phyloP scores from a whole-genome alignment of 2,888 invertebrate species.

The Sinotaia quadrata region DNA sequence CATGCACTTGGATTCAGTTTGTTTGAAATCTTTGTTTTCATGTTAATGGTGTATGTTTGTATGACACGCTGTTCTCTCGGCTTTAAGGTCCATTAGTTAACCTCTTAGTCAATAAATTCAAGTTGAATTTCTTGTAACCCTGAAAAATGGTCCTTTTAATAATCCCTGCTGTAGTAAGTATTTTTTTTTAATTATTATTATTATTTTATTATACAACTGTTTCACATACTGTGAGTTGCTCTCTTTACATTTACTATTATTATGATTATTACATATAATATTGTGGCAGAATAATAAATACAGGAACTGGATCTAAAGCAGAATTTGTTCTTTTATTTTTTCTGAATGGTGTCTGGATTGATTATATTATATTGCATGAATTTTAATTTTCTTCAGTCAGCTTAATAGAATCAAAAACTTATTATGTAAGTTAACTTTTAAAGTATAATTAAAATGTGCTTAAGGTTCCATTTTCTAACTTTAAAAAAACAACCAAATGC shows the following conservation, averaged over 20 bases:
- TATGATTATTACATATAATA: slow-evolving; percentile 16
- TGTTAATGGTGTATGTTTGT: slow-evolving; percentile 3
- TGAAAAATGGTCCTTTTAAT: slow-evolving; percentile 1
- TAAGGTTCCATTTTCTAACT: too few relatives aligned
- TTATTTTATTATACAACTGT: not conserved
- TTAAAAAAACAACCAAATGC: too few relatives aligned
- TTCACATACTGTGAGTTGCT: slow-evolving; percentile 14
- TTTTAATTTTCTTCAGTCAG: too few relatives aligned
- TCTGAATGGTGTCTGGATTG: too few relatives aligned
- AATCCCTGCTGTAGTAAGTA: slow-evolving; percentile 6
- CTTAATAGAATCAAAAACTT: too few relatives aligned
- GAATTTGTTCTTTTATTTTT: too few relatives aligned
- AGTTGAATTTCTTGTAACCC: slow-evolving; percentile 11
- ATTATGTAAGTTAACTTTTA: too few relatives aligned
- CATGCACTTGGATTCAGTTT: not conserved
- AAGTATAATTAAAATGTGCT: too few relatives aligned
- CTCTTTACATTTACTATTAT: slow-evolving; percentile 19
- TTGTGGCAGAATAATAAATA: slow-evolving; percentile 17
- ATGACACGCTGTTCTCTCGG: not conserved
- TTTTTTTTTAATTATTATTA: not conserved
- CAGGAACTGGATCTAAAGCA: slow-evolving; percentile 4
- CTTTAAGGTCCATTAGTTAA: not conserved
- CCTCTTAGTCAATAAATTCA: not conserved
- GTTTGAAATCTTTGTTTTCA: not conserved
- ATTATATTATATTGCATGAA: too few relatives aligned